Percentiles rank a stretch among this genome's conserved stretches.
Evolutionary conservation across 2,888 invertebrate genomes (phyloP).

Genomic region (Lycia hirtaria): DNA sequence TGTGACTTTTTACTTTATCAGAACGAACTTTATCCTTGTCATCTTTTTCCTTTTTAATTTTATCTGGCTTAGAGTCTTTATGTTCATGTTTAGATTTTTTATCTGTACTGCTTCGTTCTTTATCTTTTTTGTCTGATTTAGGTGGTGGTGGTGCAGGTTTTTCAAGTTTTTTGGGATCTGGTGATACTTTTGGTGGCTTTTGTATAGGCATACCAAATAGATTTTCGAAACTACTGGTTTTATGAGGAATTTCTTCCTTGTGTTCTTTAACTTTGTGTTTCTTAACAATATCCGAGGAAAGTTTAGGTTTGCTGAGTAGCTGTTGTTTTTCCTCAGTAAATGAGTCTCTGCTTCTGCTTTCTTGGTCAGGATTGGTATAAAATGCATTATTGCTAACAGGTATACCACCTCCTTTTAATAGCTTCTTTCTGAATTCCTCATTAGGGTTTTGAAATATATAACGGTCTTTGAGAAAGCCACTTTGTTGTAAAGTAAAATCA

Average conservation of each 20-base stretch:
- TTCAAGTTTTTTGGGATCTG: slow-evolving; percentile 86
- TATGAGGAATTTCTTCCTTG: slow-evolving; percentile 84
- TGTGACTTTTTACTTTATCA: slow-evolving; percentile 81
- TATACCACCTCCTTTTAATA: slow-evolving; percentile 94
- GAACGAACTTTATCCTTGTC: slow-evolving; percentile 79
- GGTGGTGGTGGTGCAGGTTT: slow-evolving; percentile 54
- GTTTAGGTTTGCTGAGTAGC: slow-evolving; percentile 90
- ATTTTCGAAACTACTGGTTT: slow-evolving; percentile 89
- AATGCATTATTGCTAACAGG: slow-evolving; percentile 75
- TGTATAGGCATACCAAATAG: slow-evolving; percentile 94
- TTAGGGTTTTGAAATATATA: slow-evolving; percentile 93
- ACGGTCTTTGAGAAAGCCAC: slow-evolving; percentile 92
- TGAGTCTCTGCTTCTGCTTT: slow-evolving; percentile 85
- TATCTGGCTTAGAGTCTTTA: slow-evolving; percentile 76
- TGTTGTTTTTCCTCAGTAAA: slow-evolving; percentile 85
- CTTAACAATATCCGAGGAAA: slow-evolving; percentile 85
- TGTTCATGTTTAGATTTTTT: slow-evolving; percentile 81
- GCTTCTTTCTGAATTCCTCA: slow-evolving; percentile 94
- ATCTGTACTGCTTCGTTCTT: slow-evolving; percentile 76
- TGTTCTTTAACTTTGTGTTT: slow-evolving; percentile 86
- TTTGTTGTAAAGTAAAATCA: slow-evolving; percentile 92
- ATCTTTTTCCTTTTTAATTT: slow-evolving; percentile 76
- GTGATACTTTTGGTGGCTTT: slow-evolving; percentile 89
- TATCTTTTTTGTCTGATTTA: slow-evolving; percentile 85
- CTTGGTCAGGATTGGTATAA: slow-evolving; percentile 81